Evolutionary conservation across 30 jellyfish, hydroid and myxozoan species (phyloP), one percentile per base, ranked within the genome.

Genomic region (Sanderia malayensis): DNA sequence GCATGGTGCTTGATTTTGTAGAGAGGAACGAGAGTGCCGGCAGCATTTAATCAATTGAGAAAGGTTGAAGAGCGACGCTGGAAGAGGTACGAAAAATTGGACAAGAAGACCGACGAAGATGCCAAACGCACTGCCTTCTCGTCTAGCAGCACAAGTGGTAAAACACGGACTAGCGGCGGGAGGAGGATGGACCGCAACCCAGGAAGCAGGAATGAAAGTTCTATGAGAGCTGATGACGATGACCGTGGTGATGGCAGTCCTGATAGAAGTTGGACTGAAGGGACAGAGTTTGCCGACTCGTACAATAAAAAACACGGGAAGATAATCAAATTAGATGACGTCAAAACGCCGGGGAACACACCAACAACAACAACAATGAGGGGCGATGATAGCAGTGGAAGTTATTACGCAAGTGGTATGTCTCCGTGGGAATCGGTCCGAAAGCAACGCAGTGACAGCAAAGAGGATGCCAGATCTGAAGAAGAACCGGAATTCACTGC

Each of bases 181-280:
- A n/a, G n/a, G n/a, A n/a, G n/a, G n/a, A n/a, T n/a, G n/a, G n/a
- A n/a, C n/a, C n/a, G n/a, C n/a, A n/a, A n/a, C n/a, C n/a, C n/a
- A 41, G 55, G 15, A 15, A 11, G 45, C 4, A 49, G 55, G 6
- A 70, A 30, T 1, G 73, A 29, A 17, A 9, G 1, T 28, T 25
- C n/a, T 4, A 46, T 61, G 2, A 76, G 61, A 2, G 66, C 21
- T 46, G 65, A 47, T 10, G 57, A 41, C 13, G 68, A 45, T 8
- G 67, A 22, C 37, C 15, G 22, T 1, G 10, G 13, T 18, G 37
- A 41, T 18, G 41, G 33, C 4, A 28, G 29, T 30, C 18, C n/a
- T 27, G 49, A 41, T 46, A 69, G 55, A 13, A 78, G 83, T 0
- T 82, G 86, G 86, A 82, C 85, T 13, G 94, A 82, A n/a, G 94